Conservation (phyloP, 2,888 invertebrate genomes). For the Ennomos erosarius region DNA sequence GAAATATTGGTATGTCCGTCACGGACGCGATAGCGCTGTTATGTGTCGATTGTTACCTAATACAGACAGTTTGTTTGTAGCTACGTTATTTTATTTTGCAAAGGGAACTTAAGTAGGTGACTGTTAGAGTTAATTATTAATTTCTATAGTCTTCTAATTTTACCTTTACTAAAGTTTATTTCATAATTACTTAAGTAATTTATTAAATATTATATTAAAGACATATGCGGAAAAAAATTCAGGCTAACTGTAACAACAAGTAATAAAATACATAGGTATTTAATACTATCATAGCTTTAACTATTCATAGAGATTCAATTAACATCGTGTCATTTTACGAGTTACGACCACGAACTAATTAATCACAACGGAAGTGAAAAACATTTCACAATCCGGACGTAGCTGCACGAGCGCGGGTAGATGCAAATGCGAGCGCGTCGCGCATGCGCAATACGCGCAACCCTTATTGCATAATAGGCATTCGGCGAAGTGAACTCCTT, state of each 20-base stretch:
- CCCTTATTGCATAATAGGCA: constrained; percentile 79
- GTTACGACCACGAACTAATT: not conserved
- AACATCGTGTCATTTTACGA: no score
- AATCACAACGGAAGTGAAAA: constrained; percentile 74
- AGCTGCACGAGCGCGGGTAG: constrained; percentile 40
- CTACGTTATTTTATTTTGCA: constrained; percentile 14
- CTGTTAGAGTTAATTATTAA: no score
- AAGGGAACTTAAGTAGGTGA: not conserved
- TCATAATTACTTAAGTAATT: not conserved
- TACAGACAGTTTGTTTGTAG: constrained; percentile 44
- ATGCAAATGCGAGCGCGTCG: constrained; percentile 59
- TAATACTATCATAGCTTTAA: not conserved
- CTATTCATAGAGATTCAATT: no score
- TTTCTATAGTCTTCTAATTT: no score
- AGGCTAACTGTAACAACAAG: no score
- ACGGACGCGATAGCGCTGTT: constrained; percentile 51
- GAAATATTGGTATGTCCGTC: constrained; percentile 47
- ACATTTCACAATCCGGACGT: constrained; percentile 81
- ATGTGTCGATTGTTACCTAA: constrained; percentile 61
- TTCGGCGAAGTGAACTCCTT: constrained; percentile 57
- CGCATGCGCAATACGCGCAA: constrained; percentile 59
- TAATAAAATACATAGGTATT: not conserved
- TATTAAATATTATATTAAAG: not conserved
- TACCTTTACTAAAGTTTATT: not conserved
- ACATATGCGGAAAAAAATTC: no score